Evolutionary conservation across 2,113 vertebrate species (phyloP).

Genomic region (Romanogobio albipinnatus): DNA sequence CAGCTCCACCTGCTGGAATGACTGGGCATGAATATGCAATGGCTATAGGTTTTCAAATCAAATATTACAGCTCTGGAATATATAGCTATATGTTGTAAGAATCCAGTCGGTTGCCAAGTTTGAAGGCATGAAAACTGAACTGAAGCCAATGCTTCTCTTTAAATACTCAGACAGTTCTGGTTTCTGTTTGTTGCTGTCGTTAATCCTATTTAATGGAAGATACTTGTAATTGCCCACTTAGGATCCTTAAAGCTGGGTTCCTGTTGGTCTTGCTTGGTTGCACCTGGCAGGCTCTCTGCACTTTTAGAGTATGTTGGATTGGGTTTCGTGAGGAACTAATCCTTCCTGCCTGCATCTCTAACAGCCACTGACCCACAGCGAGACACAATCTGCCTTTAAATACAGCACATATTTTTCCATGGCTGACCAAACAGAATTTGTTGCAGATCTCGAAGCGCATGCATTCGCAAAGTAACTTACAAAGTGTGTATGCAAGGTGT

Average conservation of each 20-base stretch:
- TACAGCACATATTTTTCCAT: slow-evolving; percentile 27
- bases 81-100: neutral
- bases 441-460: slow-evolving; percentile 6
- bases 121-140: neutral
- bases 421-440: slow-evolving; percentile 32
- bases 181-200: slow-evolving; percentile 45
- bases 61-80: neutral
- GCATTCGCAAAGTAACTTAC: neutral
- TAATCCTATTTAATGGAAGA: slow-evolving; percentile 51
- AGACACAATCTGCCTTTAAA: slow-evolving; percentile 8
- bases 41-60: neutral
- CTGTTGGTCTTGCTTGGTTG: slow-evolving; percentile 59
- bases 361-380: slow-evolving; percentile 53
- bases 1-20: neutral
- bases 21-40: neutral
- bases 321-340: slow-evolving; percentile 55
- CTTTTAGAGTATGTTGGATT: slow-evolving; percentile 31
- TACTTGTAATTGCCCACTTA: slow-evolving; percentile 55
- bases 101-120: neutral
- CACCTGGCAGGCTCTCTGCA: slow-evolving; percentile 56
- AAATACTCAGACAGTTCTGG: neutral
- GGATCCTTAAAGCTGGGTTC: slow-evolving; percentile 50
- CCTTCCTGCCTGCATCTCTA: slow-evolving; percentile 34
- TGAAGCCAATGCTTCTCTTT: neutral
- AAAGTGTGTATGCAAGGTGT: slow-evolving; percentile 2